These are phyloP conservation scores for Agonopterix heracliana DNA, from an alignment of 2,888 invertebrate genomes.

Conservation along the genomic window DNA sequence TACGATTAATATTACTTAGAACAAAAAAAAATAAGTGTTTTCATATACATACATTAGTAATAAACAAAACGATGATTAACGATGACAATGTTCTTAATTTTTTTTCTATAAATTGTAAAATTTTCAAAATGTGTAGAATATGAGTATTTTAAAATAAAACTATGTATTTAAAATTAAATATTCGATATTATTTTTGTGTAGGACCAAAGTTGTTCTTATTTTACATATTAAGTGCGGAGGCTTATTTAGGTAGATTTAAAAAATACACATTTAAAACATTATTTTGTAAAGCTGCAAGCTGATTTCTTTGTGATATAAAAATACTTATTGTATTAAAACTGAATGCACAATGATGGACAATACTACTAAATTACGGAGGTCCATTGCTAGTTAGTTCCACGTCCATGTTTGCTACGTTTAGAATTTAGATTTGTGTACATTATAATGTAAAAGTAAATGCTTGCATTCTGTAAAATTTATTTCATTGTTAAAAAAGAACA, in stretches of 20 bases:
- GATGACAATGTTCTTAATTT: no score
- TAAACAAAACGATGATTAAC: no score
- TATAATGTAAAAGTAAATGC: constrained; percentile 39
- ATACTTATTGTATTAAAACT: constrained; percentile 49
- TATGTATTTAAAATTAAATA: constrained; percentile 12
- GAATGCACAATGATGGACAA: constrained; percentile 72
- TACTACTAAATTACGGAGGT: constrained; percentile 65
- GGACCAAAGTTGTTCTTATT: constrained; percentile 46
- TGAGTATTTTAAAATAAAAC: constrained; percentile 1
- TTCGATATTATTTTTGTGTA: constrained; percentile 20
- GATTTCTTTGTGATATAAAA: constrained; percentile 52
- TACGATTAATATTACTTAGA: constrained; percentile 32
- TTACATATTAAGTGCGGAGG: constrained; percentile 27
- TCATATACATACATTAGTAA: constrained; percentile 47
- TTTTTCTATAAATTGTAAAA: constrained; percentile 47
- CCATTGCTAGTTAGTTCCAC: constrained; percentile 61
- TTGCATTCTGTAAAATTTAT: constrained; percentile 22
- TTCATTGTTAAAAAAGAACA: no score
- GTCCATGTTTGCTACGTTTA: constrained; percentile 58
- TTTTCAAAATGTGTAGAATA: constrained; percentile 27
- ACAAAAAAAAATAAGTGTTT: constrained; percentile 47
- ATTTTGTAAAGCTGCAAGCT: constrained; percentile 31
- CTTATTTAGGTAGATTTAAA: constrained; percentile 21
- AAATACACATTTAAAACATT: constrained; percentile 1
- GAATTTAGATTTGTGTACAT: constrained; percentile 56